Evolutionary conservation across 2,113 vertebrate genomes (phyloP).

Genomic region (Kobus ellipsiprymnus): DNA sequence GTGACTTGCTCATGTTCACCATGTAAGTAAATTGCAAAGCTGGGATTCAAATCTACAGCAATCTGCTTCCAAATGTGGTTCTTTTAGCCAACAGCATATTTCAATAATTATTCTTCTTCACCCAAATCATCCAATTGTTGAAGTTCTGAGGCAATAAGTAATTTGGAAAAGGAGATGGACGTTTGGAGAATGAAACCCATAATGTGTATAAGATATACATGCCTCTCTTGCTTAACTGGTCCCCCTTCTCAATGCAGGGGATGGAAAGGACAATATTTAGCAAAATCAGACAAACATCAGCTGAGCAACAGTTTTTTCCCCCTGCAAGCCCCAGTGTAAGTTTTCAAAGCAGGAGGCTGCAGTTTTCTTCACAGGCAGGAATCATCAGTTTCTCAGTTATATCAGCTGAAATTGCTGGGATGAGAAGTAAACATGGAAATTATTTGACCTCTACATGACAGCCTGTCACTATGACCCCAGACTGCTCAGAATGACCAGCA

Average conservation of each 20-base stretch:
- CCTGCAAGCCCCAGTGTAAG: background rate
- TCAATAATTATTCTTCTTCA: background rate
- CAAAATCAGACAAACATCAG: background rate
- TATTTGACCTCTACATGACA: background rate
- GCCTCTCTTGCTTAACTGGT: background rate
- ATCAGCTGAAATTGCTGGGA: background rate
- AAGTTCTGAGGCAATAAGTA: background rate
- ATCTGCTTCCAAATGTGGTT: background rate
- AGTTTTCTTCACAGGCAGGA: background rate
- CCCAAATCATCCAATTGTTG: background rate
- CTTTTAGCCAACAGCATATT: background rate
- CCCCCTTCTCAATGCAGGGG: background rate
- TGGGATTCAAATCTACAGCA: background rate
- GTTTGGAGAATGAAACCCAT: background rate
- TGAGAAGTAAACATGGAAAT: constrained; percentile 30
- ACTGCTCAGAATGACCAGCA: too few relatives aligned
- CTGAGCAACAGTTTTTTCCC: background rate
- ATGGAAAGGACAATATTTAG: background rate
- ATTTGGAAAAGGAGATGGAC: background rate
- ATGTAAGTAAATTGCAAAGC: background rate
- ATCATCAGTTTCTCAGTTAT: background rate
- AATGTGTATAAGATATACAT: background rate
- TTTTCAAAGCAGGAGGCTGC: background rate
- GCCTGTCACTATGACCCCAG: background rate
- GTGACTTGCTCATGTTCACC: background rate